Evolutionary conservation across 23 tunicate genomes (phyloP).

Genomic region (Ascidia mentula): DNA sequence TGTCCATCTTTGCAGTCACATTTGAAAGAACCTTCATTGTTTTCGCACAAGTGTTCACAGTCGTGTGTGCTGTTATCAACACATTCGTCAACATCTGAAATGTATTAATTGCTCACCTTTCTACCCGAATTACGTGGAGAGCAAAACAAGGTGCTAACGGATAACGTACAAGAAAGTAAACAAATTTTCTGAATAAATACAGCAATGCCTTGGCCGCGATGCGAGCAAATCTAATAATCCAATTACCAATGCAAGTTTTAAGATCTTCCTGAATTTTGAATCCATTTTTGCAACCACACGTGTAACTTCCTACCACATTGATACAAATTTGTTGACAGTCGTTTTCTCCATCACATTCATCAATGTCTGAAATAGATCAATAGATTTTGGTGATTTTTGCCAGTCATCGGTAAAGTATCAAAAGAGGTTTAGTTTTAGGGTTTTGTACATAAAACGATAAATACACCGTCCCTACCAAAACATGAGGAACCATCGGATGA

Average conservation of each 20-base stretch:
- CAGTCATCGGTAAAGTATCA: no score
- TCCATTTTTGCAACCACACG: conserved; percentile 32
- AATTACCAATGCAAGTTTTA: conserved; percentile 15
- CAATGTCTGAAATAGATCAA: conserved; percentile 39
- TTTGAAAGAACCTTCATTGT: conserved; percentile 36
- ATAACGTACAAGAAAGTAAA: background rate
- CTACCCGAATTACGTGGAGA: background rate
- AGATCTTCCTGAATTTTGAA: conserved; percentile 15
- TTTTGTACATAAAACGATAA: no score
- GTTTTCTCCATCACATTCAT: conserved; percentile 20
- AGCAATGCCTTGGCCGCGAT: background rate
- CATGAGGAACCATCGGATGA: background rate
- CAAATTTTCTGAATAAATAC: background rate
- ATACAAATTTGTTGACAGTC: conserved; percentile 31
- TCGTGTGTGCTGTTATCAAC: conserved; percentile 13
- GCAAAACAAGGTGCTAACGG: background rate
- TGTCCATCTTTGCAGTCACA: conserved; percentile 30
- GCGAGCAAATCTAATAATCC: background rate
- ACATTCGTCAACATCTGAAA: conserved; percentile 51
- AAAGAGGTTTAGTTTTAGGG: no score
- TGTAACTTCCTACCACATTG: conserved; percentile 31
- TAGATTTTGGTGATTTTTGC: no score
- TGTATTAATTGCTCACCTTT: background rate
- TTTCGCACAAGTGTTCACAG: conserved; percentile 36
- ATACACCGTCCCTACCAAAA: background rate